Conservation (phyloP, 2,888 invertebrate genomes). For the Tetropium fuscum region DNA sequence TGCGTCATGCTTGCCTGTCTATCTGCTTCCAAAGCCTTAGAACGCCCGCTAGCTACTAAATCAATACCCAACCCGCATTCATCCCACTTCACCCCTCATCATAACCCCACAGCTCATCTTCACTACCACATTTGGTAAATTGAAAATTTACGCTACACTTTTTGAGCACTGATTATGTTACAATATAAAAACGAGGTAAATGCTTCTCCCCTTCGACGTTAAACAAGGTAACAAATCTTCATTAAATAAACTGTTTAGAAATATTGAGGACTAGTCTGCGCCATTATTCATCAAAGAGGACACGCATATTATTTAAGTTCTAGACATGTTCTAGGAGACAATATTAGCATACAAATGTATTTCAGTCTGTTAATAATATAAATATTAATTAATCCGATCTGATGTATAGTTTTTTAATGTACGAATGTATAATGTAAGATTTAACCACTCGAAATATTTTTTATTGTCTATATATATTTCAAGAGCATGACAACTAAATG, state of each 20-base stretch:
- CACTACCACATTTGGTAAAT: conserved; percentile 55
- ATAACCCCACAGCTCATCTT: conserved; percentile 56
- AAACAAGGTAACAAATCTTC: conserved; percentile 22
- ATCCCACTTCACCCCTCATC: conserved; percentile 51
- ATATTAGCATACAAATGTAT: too few species aligned
- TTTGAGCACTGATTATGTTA: conserved; percentile 32
- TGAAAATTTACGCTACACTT: conserved; percentile 53
- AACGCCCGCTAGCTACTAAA: conserved; percentile 67
- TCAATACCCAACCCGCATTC: conserved; percentile 62
- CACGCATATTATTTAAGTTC: too few species aligned
- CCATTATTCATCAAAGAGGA: conserved; percentile 10
- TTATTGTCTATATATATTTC: too few species aligned
- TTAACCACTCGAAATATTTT: too few species aligned
- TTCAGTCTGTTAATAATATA: too few species aligned
- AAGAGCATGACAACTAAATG: too few species aligned
- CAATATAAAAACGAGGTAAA: conserved; percentile 14
- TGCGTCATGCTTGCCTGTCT: conserved; percentile 67
- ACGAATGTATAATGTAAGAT: too few species aligned
- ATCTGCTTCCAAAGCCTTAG: conserved; percentile 65
- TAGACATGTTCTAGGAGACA: not conserved
- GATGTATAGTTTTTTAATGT: too few species aligned
- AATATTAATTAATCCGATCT: too few species aligned
- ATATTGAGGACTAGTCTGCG: not conserved
- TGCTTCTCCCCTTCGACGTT: conserved; percentile 17
- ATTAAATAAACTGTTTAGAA: conserved; percentile 11